Conservation (phyloP, 2,797 vertebrate species). For the Crocodylus rhombifer region DNA sequence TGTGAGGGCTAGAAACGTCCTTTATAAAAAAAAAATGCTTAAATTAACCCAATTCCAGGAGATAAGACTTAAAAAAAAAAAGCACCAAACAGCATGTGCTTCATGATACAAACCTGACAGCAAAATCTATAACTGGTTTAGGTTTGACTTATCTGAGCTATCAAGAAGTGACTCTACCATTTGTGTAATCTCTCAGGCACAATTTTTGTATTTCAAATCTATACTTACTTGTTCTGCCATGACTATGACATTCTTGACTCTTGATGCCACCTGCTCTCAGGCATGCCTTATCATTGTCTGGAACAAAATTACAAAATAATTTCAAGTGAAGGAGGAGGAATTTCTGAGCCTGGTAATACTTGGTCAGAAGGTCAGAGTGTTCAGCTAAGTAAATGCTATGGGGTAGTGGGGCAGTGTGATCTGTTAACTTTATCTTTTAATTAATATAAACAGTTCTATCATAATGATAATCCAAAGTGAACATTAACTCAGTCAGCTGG, state of each 20-base stretch:
- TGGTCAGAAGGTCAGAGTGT: background rate
- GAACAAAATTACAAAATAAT: constrained; percentile 30
- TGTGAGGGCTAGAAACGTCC: background rate
- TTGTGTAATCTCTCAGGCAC: background rate
- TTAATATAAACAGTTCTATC: background rate
- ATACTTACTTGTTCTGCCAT: constrained; percentile 73
- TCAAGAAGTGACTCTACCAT: background rate
- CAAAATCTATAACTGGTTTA: background rate
- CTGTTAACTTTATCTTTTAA: background rate
- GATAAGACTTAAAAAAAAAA: background rate
- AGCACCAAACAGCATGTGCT: background rate
- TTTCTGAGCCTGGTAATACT: background rate
- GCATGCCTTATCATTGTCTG: constrained; percentile 64
- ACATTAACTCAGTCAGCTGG: background rate
- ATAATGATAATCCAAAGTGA: constrained; percentile 1
- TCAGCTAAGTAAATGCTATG: background rate
- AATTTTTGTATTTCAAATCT: background rate
- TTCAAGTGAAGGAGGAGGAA: background rate
- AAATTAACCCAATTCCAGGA: background rate
- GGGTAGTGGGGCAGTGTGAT: background rate
- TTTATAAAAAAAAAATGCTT: background rate
- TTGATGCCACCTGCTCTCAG: constrained; percentile 58
- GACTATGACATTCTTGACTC: constrained; percentile 66
- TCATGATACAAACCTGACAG: background rate
- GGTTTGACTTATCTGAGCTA: background rate